A percentile compares a stretch with the other conserved stretches of the same genome.
Evolutionary conservation across 2,797 vertebrate species (phyloP).

Genomic region (Alfaro cultratus): DNA sequence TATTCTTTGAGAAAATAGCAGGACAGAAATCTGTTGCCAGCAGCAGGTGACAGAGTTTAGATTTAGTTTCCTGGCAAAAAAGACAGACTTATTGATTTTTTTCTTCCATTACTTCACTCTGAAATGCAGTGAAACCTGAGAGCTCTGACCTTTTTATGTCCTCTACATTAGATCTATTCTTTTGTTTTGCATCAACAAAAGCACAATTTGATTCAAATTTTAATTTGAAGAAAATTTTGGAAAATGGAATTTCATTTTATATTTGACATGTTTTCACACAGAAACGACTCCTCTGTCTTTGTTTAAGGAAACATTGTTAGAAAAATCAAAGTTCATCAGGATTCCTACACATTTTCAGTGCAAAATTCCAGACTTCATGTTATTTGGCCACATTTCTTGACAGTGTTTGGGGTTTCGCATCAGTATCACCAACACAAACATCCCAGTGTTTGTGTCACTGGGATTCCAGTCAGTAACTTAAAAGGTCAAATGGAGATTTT

Average conservation of each 20-base stretch:
- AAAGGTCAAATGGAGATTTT: not conserved
- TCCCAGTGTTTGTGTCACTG: not conserved
- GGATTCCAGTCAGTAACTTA: not conserved
- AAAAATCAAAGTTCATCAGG: not conserved
- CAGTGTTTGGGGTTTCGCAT: not conserved
- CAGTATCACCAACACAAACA: not conserved
- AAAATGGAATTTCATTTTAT: not conserved
- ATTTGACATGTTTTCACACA: not conserved
- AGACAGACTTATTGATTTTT: conserved; percentile 47
- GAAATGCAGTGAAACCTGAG: conserved; percentile 41
- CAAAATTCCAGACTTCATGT: not conserved
- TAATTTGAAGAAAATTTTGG: no score
- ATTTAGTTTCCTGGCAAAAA: conserved; percentile 15
- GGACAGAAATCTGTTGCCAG: not conserved
- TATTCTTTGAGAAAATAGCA: not conserved
- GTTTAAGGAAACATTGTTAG: not conserved
- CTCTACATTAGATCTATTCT: not conserved
- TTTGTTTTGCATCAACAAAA: not conserved
- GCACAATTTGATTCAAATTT: not conserved
- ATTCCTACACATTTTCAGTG: not conserved
- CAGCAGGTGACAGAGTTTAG: conserved; percentile 12
- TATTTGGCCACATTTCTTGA: not conserved
- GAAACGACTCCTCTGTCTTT: not conserved
- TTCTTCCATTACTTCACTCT: conserved; percentile 32
- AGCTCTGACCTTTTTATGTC: conserved; percentile 42